These are phyloP conservation scores for Sorex fumeus DNA, from an alignment of 2,113 vertebrate species.

Conservation along the genomic window DNA sequence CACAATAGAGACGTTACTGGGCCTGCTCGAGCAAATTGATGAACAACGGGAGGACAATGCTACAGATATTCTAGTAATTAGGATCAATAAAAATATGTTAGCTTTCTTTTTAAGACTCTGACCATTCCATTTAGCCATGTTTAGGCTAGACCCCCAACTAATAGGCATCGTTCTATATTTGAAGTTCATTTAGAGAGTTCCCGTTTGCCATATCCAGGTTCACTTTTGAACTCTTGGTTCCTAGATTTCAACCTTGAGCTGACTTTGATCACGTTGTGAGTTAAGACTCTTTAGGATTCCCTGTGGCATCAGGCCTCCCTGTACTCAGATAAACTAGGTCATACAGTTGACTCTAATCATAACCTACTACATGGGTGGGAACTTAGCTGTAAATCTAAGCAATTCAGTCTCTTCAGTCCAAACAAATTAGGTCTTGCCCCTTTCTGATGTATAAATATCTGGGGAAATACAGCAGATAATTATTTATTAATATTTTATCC, in stretches of 20 bases:
- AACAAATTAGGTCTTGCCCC: not conserved
- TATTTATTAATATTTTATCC: conserved; percentile 48
- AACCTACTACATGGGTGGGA: not conserved
- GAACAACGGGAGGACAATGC: too few relatives aligned
- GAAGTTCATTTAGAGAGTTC: not conserved
- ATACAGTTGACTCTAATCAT: not conserved
- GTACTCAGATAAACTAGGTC: not conserved
- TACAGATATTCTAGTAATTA: not conserved
- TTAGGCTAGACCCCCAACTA: not conserved
- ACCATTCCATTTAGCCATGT: not conserved
- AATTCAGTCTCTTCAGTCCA: not conserved
- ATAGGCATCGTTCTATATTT: not conserved
- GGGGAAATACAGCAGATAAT: not conserved
- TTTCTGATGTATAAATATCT: not conserved
- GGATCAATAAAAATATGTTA: not conserved
- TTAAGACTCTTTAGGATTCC: not conserved
- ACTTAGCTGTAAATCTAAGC: not conserved
- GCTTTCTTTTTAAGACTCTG: not conserved
- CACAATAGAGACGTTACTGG: too few relatives aligned
- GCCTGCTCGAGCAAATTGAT: too few relatives aligned
- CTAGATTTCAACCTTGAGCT: not conserved
- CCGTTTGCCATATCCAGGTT: not conserved
- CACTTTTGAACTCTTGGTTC: conserved; percentile 24
- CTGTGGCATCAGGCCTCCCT: not conserved
- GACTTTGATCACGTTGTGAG: not conserved